Evolutionary conservation across 2,888 invertebrate genomes (phyloP).

Genomic region (Ectobius pallidus): DNA sequence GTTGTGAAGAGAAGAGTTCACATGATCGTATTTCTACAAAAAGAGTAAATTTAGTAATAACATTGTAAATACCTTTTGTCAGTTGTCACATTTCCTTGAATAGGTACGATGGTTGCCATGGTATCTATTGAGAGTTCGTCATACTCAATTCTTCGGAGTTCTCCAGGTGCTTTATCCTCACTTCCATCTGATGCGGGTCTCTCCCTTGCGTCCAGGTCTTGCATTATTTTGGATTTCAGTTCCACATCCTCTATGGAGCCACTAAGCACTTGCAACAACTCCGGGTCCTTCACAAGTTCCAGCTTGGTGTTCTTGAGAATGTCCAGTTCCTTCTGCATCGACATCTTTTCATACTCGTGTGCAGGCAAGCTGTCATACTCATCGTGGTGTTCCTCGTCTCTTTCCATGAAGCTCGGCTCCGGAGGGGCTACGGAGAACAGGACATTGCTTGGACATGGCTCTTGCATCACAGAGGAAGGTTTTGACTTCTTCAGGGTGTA

Average conservation of each 20-base stretch:
- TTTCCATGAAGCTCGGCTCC: no score
- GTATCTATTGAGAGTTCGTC: conserved; percentile 21
- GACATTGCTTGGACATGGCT: no score
- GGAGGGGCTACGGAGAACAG: no score
- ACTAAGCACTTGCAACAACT: not conserved
- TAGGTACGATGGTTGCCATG: not conserved
- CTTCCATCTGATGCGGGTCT: conserved; percentile 37
- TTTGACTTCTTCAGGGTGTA: conserved; percentile 60
- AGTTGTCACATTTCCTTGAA: not conserved
- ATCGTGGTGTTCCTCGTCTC: no score
- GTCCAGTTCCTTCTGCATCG: not conserved
- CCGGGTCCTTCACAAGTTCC: not conserved
- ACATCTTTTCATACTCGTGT: not conserved
- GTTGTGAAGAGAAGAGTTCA: no score
- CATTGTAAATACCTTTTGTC: no score
- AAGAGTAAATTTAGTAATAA: no score
- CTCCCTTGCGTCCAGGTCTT: conserved; percentile 47
- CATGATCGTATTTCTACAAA: no score
- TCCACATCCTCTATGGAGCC: conserved; percentile 48
- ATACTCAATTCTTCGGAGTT: conserved; percentile 45
- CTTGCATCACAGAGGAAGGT: conserved; percentile 21
- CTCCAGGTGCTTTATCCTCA: not conserved
- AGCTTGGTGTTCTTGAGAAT: not conserved
- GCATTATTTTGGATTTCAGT: conserved; percentile 57
- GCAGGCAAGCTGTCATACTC: not conserved